Evolutionary conservation across 2,113 vertebrate genomes (phyloP).

Genomic region (Macquaria ambigua): DNA sequence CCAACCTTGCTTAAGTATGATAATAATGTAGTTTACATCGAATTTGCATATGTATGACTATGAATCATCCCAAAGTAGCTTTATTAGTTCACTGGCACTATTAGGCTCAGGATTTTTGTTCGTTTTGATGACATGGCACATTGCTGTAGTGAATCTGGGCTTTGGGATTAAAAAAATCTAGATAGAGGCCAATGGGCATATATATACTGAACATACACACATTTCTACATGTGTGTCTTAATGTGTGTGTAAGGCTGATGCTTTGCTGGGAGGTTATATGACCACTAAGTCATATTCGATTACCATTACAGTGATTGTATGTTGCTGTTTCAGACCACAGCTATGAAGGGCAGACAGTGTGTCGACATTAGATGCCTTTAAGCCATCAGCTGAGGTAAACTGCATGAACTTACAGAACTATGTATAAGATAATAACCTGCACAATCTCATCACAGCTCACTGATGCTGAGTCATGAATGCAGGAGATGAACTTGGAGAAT

Average conservation of each 20-base stretch:
- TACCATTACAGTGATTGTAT: constrained; percentile 1
- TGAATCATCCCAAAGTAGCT: neutral
- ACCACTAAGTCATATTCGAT: constrained; percentile 11
- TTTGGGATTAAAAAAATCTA: neutral
- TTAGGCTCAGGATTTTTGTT: neutral
- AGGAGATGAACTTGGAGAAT: neutral
- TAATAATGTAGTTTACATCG: neutral
- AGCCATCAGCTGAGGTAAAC: constrained; percentile 13
- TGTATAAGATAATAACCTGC: neutral
- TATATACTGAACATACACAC: neutral
- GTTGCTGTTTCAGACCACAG: neutral
- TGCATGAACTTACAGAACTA: neutral
- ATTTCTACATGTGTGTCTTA: neutral
- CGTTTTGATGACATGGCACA: neutral
- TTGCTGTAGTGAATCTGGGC: neutral
- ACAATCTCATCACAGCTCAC: neutral
- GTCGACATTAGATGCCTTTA: constrained; percentile 2
- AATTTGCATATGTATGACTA: neutral
- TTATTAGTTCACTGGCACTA: neutral
- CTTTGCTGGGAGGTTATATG: neutral
- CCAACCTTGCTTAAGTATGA: neutral
- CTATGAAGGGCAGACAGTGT: constrained; percentile 11
- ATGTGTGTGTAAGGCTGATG: neutral
- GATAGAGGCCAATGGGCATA: neutral
- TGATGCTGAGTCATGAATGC: neutral